phyloP scores from a whole-genome alignment of 2,888 invertebrate genomes.

The Uropetala carovei region DNA sequence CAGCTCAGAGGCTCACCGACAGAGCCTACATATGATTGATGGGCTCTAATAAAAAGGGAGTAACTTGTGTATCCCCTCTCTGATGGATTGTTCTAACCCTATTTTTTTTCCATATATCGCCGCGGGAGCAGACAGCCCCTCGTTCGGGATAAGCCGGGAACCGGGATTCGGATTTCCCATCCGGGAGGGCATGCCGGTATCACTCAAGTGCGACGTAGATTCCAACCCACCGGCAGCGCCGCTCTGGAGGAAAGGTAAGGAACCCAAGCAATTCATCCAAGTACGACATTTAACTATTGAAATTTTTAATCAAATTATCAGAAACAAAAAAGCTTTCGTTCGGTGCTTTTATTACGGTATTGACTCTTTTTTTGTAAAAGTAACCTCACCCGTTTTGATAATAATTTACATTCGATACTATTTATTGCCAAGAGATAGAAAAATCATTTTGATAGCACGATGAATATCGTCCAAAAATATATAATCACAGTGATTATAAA shows the following conservation, averaged over 20 bases:
- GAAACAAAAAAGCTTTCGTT: background rate
- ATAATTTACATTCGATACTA: too few relatives aligned
- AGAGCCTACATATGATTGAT: constrained; percentile 18
- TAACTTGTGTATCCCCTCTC: background rate
- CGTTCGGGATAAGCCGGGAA: constrained; percentile 93
- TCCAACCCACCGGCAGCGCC: constrained; percentile 93
- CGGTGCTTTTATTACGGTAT: too few relatives aligned
- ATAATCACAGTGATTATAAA: too few relatives aligned
- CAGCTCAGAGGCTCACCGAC: background rate
- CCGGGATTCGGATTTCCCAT: constrained; percentile 95
- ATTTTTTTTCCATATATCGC: constrained; percentile 45
- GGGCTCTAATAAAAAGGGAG: background rate
- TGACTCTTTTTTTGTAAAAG: too few relatives aligned
- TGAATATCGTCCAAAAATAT: too few relatives aligned
- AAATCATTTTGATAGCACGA: too few relatives aligned
- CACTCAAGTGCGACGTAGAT: constrained; percentile 94
- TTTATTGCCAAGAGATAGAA: too few relatives aligned
- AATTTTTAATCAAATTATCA: background rate
- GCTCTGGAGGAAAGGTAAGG: constrained; percentile 85
- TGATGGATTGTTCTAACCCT: constrained; percentile 46
- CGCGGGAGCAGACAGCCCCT: constrained; percentile 87
- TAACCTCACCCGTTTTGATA: too few relatives aligned
- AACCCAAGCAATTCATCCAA: background rate
- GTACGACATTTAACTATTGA: background rate
- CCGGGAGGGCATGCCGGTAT: constrained; percentile 91